Evolutionary conservation across 2,113 vertebrate species (phyloP).

Genomic region (Procavia capensis): DNA sequence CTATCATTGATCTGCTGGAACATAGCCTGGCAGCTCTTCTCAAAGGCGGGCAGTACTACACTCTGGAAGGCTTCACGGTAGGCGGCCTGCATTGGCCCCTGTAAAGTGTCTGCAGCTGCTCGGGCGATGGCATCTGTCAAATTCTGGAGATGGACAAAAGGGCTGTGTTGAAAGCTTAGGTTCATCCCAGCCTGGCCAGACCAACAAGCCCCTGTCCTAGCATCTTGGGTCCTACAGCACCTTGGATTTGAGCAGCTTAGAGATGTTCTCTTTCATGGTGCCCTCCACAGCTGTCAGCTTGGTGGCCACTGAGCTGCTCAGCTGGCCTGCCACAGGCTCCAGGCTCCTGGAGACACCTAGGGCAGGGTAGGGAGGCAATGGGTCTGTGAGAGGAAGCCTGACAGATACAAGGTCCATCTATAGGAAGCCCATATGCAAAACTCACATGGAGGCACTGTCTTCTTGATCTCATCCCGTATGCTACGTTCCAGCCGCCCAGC

Average conservation of each 20-base stretch:
- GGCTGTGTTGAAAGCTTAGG: conserved; percentile 36
- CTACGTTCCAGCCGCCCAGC: conserved; percentile 94
- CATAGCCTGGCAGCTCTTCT: conserved; percentile 98
- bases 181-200: neutral
- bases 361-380: neutral
- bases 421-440: neutral
- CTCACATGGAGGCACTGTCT: conserved; percentile 96
- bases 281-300: conserved; percentile 95
- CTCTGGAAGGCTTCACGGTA: conserved; percentile 97
- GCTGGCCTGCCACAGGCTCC: conserved; percentile 93
- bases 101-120: conserved; percentile 94
- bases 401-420: neutral
- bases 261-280: conserved; percentile 94
- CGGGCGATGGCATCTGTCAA: conserved; percentile 95
- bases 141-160: conserved; percentile 85
- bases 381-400: neutral
- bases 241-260: conserved; percentile 97
- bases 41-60: conserved; percentile 95
- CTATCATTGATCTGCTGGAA: conserved; percentile 99
- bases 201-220: neutral
- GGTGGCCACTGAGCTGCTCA: conserved; percentile 92
- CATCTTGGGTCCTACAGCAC: conserved; percentile 79
- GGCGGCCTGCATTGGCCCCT: conserved; percentile 95
- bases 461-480: conserved; percentile 97
- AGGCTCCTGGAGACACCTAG: conserved; percentile 92